Evolutionary conservation across 2,888 invertebrate species (phyloP).

Genomic region (Drosophila neutralis): DNA sequence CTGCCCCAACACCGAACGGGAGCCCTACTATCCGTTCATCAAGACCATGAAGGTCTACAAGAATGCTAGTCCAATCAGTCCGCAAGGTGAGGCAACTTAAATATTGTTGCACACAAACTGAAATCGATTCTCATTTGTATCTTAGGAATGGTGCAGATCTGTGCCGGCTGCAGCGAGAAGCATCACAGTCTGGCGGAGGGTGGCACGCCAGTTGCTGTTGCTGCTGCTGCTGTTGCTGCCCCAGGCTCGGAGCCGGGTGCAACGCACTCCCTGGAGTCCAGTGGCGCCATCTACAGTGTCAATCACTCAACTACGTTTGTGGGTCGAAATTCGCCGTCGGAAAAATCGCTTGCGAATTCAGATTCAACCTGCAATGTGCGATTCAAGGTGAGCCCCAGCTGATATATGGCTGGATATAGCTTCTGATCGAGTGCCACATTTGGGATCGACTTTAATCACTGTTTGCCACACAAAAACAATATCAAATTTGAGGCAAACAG

Average conservation of each 20-base stretch:
- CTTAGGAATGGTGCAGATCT: slow-evolving; percentile 93
- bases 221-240: slow-evolving; percentile 50
- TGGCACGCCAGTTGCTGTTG: slow-evolving; percentile 74
- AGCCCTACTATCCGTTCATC: slow-evolving; percentile 96
- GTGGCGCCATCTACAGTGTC: slow-evolving; percentile 62
- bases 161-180: slow-evolving; percentile 93
- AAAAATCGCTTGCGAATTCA: slow-evolving; percentile 83
- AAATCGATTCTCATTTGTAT: slow-evolving; percentile 6
- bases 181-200: slow-evolving; percentile 86
- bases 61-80: slow-evolving; percentile 95
- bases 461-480: slow-evolving; percentile 1
- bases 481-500: slow-evolving; percentile 18
- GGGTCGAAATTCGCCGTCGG: slow-evolving; percentile 83
- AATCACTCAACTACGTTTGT: slow-evolving; percentile 52
- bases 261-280: slow-evolving; percentile 53
- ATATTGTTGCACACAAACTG: too few relatives aligned
- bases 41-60: slow-evolving; percentile 91
- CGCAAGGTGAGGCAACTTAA: slow-evolving; percentile 87
- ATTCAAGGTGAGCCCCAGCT: slow-evolving; percentile 81
- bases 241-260: slow-evolving; percentile 37
- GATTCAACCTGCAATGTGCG: slow-evolving; percentile 84
- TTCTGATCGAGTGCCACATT: slow-evolving; percentile 1
- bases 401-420: not conserved
- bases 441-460: not conserved
- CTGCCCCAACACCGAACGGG: slow-evolving; percentile 92